A percentile compares a stretch with the other conserved stretches of the same genome.
phyloP scores from a whole-genome alignment of 2,113 vertebrate genomes.

The Trachemys scripta region DNA sequence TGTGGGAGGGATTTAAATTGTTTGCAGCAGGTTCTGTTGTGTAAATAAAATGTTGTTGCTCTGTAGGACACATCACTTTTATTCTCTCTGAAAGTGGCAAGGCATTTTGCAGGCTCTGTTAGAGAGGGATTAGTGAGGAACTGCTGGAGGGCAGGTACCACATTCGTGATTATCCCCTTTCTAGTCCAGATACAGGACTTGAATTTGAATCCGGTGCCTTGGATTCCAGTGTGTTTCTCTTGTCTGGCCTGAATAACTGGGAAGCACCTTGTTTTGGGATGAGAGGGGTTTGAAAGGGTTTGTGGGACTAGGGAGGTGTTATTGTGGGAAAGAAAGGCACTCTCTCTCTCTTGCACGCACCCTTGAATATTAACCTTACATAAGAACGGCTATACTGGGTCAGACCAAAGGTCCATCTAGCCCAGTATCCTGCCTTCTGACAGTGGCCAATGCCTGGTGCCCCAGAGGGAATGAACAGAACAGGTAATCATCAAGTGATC shows the following conservation, averaged over 20 bases:
- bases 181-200: neutral
- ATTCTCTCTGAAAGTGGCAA: neutral
- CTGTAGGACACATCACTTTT: neutral
- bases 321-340: neutral
- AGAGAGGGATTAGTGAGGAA: neutral
- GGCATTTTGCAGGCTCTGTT: neutral
- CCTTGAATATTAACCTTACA: no score
- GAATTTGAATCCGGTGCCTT: neutral
- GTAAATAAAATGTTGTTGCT: neutral
- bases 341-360: no score
- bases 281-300: neutral
- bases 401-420: no score
- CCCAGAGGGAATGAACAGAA: no score
- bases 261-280: neutral
- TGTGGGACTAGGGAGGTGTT: neutral
- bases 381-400: rapidly evolving
- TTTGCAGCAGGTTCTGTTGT: neutral
- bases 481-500: no score
- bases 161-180: neutral
- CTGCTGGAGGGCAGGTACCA: no score
- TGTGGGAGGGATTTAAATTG: neutral
- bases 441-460: no score
- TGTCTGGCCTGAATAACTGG: neutral
- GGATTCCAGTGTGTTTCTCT: neutral
- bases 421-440: no score